Conservation (phyloP, 2,113 vertebrate species). For the Spermophilus dauricus region DNA sequence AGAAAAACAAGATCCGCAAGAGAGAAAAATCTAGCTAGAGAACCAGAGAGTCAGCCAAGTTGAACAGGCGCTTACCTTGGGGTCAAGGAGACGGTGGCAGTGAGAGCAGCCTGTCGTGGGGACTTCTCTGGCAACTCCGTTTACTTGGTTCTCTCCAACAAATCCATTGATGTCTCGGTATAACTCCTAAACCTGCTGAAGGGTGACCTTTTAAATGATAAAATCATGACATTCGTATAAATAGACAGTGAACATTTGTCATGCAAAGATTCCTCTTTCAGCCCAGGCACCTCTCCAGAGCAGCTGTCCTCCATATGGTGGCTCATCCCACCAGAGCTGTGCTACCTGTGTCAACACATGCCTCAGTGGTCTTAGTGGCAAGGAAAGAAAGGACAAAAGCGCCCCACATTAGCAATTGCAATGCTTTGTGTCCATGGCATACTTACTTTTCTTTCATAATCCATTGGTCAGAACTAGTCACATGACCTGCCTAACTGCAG, state of each 20-base stretch:
- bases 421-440: not conserved
- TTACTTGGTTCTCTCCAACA: not conserved
- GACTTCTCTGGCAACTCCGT: not conserved
- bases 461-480: not conserved
- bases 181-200: not conserved
- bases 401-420: not conserved
- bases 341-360: not conserved
- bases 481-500: not conserved
- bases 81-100: not conserved
- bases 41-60: slow-evolving; percentile 35
- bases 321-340: not conserved
- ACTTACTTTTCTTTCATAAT: not conserved
- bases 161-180: not conserved
- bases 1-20: not conserved
- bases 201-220: not conserved
- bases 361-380: not conserved
- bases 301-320: not conserved
- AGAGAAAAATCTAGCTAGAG: not conserved
- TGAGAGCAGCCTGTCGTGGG: not conserved
- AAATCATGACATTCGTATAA: not conserved
- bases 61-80: not conserved
- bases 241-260: not conserved
- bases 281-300: not conserved
- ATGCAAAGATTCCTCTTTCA: not conserved
- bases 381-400: not conserved